These are phyloP conservation scores for Neoitamus cyanurus DNA, from an alignment of 2,888 invertebrate species.

Conservation along the genomic window DNA sequence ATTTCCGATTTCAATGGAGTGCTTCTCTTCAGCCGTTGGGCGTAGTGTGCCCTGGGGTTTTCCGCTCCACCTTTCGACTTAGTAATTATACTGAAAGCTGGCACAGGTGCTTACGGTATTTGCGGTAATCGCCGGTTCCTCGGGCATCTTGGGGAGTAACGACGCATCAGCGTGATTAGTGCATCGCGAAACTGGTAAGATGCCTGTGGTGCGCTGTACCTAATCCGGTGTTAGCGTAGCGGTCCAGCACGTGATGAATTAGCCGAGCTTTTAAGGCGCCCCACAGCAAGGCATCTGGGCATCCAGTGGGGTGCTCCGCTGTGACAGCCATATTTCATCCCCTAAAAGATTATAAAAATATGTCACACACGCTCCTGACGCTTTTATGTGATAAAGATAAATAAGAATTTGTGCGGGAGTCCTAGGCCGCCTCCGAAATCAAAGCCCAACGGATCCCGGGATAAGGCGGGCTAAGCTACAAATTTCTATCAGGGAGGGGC, in stretches of 20 bases:
- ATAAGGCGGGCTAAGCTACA: constrained; percentile 40
- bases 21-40: neutral
- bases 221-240: neutral
- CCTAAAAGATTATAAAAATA: constrained; percentile 40
- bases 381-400: constrained; percentile 38
- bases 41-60: neutral
- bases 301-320: neutral
- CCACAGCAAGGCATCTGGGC: neutral
- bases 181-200: neutral
- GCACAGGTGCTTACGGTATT: neutral
- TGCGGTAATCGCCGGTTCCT: neutral
- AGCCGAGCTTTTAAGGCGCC: neutral
- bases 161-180: constrained; percentile 11
- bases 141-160: neutral
- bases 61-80: neutral
- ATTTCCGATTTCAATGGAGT: constrained; percentile 12
- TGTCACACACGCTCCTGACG: constrained; percentile 36
- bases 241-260: neutral
- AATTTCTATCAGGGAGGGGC: constrained; percentile 2
- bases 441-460: constrained; percentile 26
- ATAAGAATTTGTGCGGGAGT: constrained; percentile 22
- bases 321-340: constrained; percentile 17
- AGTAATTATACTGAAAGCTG: constrained; percentile 18
- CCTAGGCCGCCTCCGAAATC: constrained; percentile 10
- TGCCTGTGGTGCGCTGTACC: neutral